A percentile compares a stretch with the other conserved stretches of the same genome.
phyloP scores from a whole-genome alignment of 2,113 vertebrate species.

The Onychostruthus taczanowskii region DNA sequence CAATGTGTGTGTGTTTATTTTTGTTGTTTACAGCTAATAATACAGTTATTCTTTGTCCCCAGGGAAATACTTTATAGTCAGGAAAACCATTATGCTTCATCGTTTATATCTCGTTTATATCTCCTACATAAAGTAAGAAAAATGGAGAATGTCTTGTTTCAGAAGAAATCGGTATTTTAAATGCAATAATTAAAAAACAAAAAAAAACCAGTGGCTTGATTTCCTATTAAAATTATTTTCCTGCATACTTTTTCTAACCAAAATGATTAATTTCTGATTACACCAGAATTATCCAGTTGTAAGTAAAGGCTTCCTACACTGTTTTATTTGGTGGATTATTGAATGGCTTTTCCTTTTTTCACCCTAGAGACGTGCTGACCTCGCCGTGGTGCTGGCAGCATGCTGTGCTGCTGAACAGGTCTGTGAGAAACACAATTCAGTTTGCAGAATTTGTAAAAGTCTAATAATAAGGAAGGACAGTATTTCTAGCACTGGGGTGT shows the following conservation, averaged over 20 bases:
- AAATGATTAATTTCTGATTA: background rate
- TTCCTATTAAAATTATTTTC: background rate
- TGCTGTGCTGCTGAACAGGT: constrained; percentile 85
- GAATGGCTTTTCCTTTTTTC: background rate
- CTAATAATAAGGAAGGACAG: background rate
- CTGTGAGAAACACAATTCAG: background rate
- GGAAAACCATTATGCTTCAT: background rate
- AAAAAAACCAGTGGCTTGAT: background rate
- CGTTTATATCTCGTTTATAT: background rate
- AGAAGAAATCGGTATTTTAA: background rate
- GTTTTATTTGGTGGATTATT: background rate
- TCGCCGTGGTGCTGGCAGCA: constrained; percentile 86
- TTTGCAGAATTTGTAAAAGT: background rate
- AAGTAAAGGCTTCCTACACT: background rate
- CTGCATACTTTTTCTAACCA: background rate
- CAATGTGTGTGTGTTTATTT: background rate
- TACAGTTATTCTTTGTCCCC: background rate
- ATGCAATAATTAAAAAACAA: background rate
- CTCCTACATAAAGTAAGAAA: background rate
- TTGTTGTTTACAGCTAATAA: background rate
- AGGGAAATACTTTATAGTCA: background rate
- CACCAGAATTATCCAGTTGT: background rate
- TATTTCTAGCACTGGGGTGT: background rate
- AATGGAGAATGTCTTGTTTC: background rate
- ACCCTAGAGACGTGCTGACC: constrained; percentile 79